phyloP scores from a whole-genome alignment of 2,797 vertebrate species.

The Sus cebifrons region DNA sequence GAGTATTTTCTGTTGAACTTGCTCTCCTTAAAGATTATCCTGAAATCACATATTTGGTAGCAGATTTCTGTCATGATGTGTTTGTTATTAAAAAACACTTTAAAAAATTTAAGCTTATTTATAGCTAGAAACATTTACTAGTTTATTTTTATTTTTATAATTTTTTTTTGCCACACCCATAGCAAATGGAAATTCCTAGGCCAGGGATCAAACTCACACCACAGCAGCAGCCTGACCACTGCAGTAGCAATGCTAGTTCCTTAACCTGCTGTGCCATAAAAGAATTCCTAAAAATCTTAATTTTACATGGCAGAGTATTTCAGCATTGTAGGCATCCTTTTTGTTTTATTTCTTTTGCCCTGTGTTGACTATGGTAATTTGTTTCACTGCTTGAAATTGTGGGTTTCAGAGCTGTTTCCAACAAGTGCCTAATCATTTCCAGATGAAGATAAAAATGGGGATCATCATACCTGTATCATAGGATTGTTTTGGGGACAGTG shows the following conservation, averaged over 20 bases:
- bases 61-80: not conserved
- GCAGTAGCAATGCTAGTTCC: too few species aligned
- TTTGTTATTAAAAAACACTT: conserved; percentile 31
- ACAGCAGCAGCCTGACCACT: too few species aligned
- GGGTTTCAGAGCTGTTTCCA: conserved; percentile 55
- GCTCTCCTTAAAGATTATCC: not conserved
- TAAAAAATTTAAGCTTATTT: not conserved
- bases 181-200: too few species aligned
- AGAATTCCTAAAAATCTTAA: not conserved
- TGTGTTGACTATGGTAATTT: conserved; percentile 2
- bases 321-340: not conserved
- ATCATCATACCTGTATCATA: not conserved
- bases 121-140: conserved; percentile 10
- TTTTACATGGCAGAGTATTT: not conserved
- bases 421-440: not conserved
- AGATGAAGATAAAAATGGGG: conserved; percentile 1
- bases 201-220: too few species aligned
- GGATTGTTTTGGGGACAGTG: not conserved
- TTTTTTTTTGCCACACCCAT: too few species aligned
- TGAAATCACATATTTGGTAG: conserved; percentile 3
- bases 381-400: conserved; percentile 59
- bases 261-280: too few species aligned
- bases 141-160: too few species aligned
- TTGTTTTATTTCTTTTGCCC: conserved; percentile 30
- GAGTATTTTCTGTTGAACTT: conserved; percentile 25